phyloP scores from a whole-genome alignment of 1,140 invertebrate genomes.

The Monomorium pharaonis region DNA sequence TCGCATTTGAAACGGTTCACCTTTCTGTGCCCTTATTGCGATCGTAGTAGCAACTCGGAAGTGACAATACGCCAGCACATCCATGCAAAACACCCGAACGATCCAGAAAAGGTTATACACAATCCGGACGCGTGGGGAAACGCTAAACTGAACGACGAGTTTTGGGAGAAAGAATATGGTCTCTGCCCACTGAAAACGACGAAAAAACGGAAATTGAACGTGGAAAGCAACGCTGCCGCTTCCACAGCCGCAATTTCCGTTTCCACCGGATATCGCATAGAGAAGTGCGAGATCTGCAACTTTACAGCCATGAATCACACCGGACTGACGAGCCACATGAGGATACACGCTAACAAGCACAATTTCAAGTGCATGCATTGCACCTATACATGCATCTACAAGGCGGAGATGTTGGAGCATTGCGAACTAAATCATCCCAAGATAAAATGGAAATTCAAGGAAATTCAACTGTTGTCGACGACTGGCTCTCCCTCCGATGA shows the following conservation, averaged over 20 bases:
- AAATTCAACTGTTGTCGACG: background rate
- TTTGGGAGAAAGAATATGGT: constrained; percentile 83
- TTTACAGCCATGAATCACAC: constrained; percentile 75
- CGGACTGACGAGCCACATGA: constrained; percentile 78
- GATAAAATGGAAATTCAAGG: constrained; percentile 66
- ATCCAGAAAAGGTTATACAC: constrained; percentile 68
- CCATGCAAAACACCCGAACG: constrained; percentile 73
- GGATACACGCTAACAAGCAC: constrained; percentile 70
- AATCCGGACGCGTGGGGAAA: constrained; percentile 70
- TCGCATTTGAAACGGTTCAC: constrained; percentile 79
- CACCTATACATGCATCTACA: constrained; percentile 68
- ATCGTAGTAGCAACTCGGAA: constrained; percentile 79
- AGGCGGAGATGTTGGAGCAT: constrained; percentile 77
- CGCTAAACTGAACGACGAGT: constrained; percentile 76
- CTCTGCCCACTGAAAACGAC: constrained; percentile 60
- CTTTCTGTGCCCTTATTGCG: constrained; percentile 82
- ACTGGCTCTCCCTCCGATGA: background rate
- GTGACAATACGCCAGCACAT: constrained; percentile 78
- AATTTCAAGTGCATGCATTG: constrained; percentile 78
- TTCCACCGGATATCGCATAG: constrained; percentile 17
- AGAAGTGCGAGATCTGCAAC: constrained; percentile 76
- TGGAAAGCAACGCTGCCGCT: background rate
- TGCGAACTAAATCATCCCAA: constrained; percentile 78
- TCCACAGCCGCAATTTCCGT: background rate
- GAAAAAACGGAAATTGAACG: constrained; percentile 64